A percentile compares a stretch with the other conserved stretches of the same genome.
These are phyloP conservation scores for Drosophila incognita DNA, from an alignment of 2,888 invertebrate genomes.

Conservation along the genomic window DNA sequence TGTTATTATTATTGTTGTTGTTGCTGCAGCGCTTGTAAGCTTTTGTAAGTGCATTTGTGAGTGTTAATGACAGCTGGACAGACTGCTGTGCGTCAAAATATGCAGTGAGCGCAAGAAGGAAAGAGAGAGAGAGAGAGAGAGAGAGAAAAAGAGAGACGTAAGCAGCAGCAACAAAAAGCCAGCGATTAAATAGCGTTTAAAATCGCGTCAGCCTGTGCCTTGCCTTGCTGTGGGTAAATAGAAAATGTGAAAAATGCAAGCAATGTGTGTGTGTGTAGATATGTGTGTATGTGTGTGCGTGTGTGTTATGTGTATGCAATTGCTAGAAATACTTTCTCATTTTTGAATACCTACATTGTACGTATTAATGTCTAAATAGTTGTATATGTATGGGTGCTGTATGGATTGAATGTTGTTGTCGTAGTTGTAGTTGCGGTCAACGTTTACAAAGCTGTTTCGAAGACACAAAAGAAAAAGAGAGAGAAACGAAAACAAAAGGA, in stretches of 20 bases:
- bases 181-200: constrained; percentile 55
- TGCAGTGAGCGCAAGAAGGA: constrained; percentile 16
- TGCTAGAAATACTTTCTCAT: constrained; percentile 14
- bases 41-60: constrained; percentile 21
- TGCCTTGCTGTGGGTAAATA: constrained; percentile 41
- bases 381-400: constrained; percentile 21
- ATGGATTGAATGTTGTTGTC: constrained; percentile 16
- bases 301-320: neutral
- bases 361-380: constrained; percentile 7
- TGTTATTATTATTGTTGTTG: constrained; percentile 32
- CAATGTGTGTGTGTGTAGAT: constrained; percentile 19
- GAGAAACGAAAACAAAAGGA: constrained; percentile 51
- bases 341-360: constrained; percentile 37
- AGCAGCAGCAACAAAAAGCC: constrained; percentile 42
- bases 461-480: constrained; percentile 52
- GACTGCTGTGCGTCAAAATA: constrained; percentile 56
- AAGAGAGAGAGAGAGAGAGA: constrained; percentile 18
- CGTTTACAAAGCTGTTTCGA: constrained; percentile 71
- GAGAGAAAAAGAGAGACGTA: constrained; percentile 26
- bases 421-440: constrained; percentile 46
- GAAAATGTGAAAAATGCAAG: constrained; percentile 44
- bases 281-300: neutral
- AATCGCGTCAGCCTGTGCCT: constrained; percentile 28
- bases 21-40: constrained; percentile 38
- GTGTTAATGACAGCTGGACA: constrained; percentile 58